phyloP scores from a whole-genome alignment of 2,797 vertebrate species.

The Aythya fuligula region DNA sequence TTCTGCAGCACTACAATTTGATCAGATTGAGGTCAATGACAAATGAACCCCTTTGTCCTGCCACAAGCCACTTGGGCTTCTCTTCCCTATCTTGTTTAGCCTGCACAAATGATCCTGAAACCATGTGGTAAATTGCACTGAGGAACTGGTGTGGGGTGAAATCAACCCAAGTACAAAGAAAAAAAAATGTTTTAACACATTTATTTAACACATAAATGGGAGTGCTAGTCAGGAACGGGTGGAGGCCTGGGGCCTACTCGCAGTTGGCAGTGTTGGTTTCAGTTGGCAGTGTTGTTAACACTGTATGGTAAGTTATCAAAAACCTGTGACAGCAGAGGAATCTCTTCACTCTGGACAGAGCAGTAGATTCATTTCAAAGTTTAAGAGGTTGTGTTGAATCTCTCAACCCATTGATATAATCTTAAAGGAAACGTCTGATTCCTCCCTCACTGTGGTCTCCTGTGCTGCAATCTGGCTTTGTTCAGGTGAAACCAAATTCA shows the following conservation, averaged over 20 bases:
- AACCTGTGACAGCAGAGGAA: neutral
- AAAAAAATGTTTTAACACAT: neutral
- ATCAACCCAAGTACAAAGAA: neutral
- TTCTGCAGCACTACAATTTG: neutral
- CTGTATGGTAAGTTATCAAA: neutral
- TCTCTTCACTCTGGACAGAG: neutral
- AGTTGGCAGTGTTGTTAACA: neutral
- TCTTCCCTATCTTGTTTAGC: neutral
- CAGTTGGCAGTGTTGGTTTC: neutral
- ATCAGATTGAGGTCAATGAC: neutral
- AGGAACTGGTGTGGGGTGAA: neutral
- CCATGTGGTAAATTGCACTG: neutral
- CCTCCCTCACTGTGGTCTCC: neutral
- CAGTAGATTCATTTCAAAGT: slow-evolving; percentile 2
- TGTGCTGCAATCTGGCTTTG: neutral
- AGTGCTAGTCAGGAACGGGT: neutral
- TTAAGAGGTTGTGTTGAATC: neutral
- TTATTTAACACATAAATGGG: neutral
- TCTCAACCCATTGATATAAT: neutral
- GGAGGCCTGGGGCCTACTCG: neutral
- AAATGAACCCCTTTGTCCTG: neutral
- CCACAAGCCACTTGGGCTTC: neutral
- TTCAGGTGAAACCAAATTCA: neutral
- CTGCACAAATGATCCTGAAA: neutral
- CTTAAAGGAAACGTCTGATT: neutral